Evolutionary conservation across 2,888 invertebrate genomes (phyloP), one percentile per base, ranked within the genome.

Genomic region (Zygothrica quintamaculata): DNA sequence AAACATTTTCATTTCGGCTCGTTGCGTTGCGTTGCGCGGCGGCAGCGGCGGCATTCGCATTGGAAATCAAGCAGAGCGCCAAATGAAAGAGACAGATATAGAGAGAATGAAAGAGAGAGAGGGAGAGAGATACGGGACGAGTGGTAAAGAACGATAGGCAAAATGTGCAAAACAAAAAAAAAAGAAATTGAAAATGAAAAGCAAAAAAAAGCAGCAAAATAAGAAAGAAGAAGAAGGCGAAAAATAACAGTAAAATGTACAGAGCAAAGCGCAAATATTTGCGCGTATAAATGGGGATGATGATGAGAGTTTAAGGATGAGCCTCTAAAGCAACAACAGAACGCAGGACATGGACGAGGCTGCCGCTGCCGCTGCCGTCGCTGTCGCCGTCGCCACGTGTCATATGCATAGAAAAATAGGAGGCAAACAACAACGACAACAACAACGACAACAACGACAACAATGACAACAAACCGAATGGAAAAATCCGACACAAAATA

Each of bases 1-100:
- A 84, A 86, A 79, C 86, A 87, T 87, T 85, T 82, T 85, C 86
- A 85, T 86, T 80, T 79, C 74, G 76, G 79, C 70, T 85, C 80
- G 79, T 57, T 82, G 84, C 81, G 81, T 55, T 46, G 66, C 42
- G 18, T n/a, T n/a, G n/a, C n/a, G n/a, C n/a, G 33, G 67, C 66
- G 29, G 11, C 25, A 31, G 11, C 12, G 25, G 70, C 59, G 59
- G 48, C 65, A 61, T 67, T 81, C 75, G 56, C 78, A 74, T 67
- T 78, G 70, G n/a, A 84, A 7, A n/a, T n/a, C n/a, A n/a, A 2
- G 3, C 29, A n/a, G 18, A n/a, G 29, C 29, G 7, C 29, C 29
- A 29, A n/a, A 78, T 84, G 70, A 59, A 57, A 60, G 52, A 60
- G 40, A 47, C 37, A 13, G 42, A 33, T 50, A 44, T 29, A 33